Conservation (phyloP, 2,888 invertebrate species). For the Dinocampus coccinellae region DNA sequence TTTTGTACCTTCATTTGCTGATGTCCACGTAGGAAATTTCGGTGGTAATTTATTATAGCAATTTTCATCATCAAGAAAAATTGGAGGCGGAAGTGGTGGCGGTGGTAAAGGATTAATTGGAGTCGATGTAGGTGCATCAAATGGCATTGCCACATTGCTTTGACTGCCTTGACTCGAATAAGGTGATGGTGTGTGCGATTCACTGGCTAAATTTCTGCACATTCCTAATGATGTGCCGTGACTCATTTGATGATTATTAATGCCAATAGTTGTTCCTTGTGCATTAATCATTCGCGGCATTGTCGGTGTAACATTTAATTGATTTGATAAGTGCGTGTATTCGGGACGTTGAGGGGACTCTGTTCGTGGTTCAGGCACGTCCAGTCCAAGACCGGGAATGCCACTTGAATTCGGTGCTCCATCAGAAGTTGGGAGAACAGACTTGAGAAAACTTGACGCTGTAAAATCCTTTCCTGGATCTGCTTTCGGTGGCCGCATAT, state of each 20-base stretch:
- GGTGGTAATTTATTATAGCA: slow-evolving; percentile 69
- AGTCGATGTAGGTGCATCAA: slow-evolving; percentile 49
- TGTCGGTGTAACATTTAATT: slow-evolving; percentile 55
- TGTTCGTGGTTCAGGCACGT: slow-evolving; percentile 53
- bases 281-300: slow-evolving; percentile 51
- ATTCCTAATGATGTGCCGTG: slow-evolving; percentile 63
- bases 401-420: slow-evolving; percentile 53
- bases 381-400: slow-evolving; percentile 65
- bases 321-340: slow-evolving; percentile 69
- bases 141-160: slow-evolving; percentile 59
- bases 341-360: slow-evolving; percentile 57
- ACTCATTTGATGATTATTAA: slow-evolving; percentile 57
- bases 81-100: slow-evolving; percentile 67
- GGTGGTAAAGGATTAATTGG: slow-evolving; percentile 64
- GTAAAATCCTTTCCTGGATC: slow-evolving; percentile 66
- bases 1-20: slow-evolving; percentile 59
- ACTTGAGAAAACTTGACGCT: slow-evolving; percentile 74
- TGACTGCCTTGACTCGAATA: slow-evolving; percentile 67
- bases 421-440: slow-evolving; percentile 70
- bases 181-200: slow-evolving; percentile 64
- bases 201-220: slow-evolving; percentile 56
- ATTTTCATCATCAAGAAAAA: slow-evolving; percentile 66
- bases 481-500: slow-evolving; percentile 69
- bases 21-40: slow-evolving; percentile 70
- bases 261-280: slow-evolving; percentile 47